A percentile compares a stretch with the other conserved stretches of the same genome.
These are phyloP conservation scores for Arizona elegans DNA, from an alignment of 2,113 vertebrate genomes.

Conservation along the genomic window DNA sequence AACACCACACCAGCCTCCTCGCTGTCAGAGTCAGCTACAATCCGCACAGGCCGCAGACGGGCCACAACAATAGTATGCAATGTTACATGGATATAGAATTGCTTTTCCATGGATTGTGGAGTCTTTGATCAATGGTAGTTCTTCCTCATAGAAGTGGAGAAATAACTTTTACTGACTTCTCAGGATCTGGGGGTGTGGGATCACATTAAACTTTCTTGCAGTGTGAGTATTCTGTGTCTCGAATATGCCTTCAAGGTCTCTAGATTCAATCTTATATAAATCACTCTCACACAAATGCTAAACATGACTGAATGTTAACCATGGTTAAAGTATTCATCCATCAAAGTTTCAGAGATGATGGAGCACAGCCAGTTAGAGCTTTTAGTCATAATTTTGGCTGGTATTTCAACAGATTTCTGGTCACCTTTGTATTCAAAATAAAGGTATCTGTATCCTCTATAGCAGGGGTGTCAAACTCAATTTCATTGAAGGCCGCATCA, in stretches of 20 bases:
- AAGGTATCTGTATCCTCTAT: not conserved
- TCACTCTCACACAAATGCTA: not conserved
- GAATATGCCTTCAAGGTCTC: not conserved
- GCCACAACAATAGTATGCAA: not conserved
- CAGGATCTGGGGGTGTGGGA: not conserved
- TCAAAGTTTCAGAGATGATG: not conserved
- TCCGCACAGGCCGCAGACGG: too few species aligned
- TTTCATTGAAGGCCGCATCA: too few species aligned
- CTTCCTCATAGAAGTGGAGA: not conserved
- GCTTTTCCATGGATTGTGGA: not conserved
- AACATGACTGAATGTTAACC: not conserved
- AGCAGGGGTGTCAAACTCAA: too few species aligned
- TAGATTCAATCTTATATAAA: not conserved
- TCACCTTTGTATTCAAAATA: not conserved
- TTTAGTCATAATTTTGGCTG: not conserved
- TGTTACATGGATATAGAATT: not conserved
- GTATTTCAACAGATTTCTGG: not conserved
- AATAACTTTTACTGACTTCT: not conserved
- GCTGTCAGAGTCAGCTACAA: too few species aligned
- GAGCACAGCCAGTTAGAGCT: not conserved
- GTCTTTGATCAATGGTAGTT: too few species aligned
- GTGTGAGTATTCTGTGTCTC: not conserved
- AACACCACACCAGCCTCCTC: too few species aligned
- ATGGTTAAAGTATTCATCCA: not conserved
- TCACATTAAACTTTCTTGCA: not conserved